Percentiles rank a stretch among this genome's conserved stretches.
Evolutionary conservation across 1,140 invertebrate species (phyloP).

Genomic region (Centruroides vittatus): DNA sequence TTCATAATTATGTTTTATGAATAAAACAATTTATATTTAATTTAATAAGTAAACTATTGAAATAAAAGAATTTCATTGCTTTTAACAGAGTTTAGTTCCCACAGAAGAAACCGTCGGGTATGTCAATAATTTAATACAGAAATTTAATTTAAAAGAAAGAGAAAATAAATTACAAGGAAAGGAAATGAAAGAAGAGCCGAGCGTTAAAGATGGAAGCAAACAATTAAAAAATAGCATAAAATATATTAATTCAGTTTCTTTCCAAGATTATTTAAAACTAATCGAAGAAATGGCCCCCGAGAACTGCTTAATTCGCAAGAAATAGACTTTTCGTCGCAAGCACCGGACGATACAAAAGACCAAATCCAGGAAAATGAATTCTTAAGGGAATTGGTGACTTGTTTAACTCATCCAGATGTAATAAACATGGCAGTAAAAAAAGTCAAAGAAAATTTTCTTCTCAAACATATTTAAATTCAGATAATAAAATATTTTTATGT

Average conservation of each 20-base stretch:
- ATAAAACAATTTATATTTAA: not conserved
- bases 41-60: not conserved
- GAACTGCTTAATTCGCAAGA: not conserved
- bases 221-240: not conserved
- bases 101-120: constrained; percentile 4
- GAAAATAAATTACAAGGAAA: not conserved
- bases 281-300: not conserved
- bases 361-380: not conserved
- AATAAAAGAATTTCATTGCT: not conserved
- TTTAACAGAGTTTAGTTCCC: constrained; percentile 5
- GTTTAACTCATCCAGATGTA: constrained; percentile 18
- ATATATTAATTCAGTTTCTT: not conserved
- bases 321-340: not conserved
- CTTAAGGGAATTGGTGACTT: constrained; percentile 12
- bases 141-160: not conserved
- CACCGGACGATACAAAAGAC: not conserved
- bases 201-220: not conserved
- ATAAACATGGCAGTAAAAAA: not conserved
- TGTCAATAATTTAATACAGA: constrained; percentile 5
- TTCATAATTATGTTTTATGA: not conserved
- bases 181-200: not conserved
- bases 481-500: too few species aligned
- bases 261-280: not conserved
- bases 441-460: too few species aligned
- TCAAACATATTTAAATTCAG: too few species aligned